phyloP scores from a whole-genome alignment of 2,113 vertebrate species.

The Pionites leucogaster region DNA sequence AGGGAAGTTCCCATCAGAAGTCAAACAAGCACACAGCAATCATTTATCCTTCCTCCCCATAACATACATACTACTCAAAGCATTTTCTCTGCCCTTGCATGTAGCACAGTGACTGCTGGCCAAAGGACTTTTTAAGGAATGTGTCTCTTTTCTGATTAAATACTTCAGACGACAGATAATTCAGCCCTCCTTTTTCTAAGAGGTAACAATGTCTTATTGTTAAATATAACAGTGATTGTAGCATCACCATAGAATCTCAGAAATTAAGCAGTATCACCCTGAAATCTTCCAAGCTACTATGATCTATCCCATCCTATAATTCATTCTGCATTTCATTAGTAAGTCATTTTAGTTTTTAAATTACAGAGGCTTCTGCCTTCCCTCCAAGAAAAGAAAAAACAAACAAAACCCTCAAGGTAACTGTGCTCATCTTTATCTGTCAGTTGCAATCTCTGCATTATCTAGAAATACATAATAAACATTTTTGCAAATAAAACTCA shows the following conservation, averaged over 20 bases:
- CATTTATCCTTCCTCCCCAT: fast-evolving
- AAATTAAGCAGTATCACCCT: not conserved
- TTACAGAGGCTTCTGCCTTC: not conserved
- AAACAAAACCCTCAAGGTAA: not conserved
- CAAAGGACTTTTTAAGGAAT: not conserved
- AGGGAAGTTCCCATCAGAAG: not conserved
- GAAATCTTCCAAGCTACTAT: not conserved
- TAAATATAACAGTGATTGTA: not conserved
- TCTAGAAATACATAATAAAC: not conserved
- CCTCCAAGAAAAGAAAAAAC: not conserved
- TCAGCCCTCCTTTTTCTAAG: fast-evolving
- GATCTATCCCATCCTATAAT: not conserved
- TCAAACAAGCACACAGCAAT: fast-evolving
- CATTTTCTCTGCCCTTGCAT: fast-evolving
- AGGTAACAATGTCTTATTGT: not conserved
- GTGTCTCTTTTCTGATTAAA: fast-evolving
- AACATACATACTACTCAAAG: fast-evolving
- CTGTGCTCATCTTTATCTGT: fast-evolving
- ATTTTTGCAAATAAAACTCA: not conserved
- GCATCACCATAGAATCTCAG: not conserved
- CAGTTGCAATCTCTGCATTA: not conserved
- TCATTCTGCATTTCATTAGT: not conserved
- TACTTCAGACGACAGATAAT: not conserved
- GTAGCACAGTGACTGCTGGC: not conserved
- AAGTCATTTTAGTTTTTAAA: not conserved